These are phyloP conservation scores for Panurus biarmicus DNA, from an alignment of 2,113 vertebrate genomes.

Conservation along the genomic window DNA sequence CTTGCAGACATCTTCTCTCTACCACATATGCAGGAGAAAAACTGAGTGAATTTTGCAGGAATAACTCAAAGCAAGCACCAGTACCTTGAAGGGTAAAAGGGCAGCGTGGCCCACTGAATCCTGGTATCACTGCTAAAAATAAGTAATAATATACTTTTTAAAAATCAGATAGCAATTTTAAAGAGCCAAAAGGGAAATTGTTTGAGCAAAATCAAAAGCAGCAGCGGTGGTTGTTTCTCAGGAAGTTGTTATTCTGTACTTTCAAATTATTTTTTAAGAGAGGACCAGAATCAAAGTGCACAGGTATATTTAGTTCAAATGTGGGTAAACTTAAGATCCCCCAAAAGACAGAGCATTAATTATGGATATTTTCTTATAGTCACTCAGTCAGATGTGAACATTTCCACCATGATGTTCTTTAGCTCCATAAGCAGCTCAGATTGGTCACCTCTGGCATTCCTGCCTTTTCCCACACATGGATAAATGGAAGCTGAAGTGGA, in stretches of 20 bases:
- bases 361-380: not conserved
- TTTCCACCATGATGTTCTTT: not conserved
- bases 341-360: not conserved
- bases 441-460: not conserved
- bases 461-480: not conserved
- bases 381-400: not conserved
- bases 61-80: not conserved
- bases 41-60: not conserved
- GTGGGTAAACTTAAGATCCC: not conserved
- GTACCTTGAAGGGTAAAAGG: not conserved
- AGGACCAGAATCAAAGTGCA: not conserved
- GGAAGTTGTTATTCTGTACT: not conserved
- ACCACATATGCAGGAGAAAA: not conserved
- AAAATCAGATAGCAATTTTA: not conserved
- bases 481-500: not conserved
- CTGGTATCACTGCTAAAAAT: not conserved
- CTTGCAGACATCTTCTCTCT: conserved; percentile 32
- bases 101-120: not conserved
- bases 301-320: not conserved
- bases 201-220: conserved; percentile 20
- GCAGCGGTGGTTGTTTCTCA: not conserved
- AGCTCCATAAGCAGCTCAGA: not conserved
- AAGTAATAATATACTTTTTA: not conserved
- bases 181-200: not conserved
- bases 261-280: not conserved